A percentile compares a stretch with the other conserved stretches of the same genome.
Evolutionary conservation across 2,888 invertebrate genomes (phyloP).

Genomic region (Pecten maximus): DNA sequence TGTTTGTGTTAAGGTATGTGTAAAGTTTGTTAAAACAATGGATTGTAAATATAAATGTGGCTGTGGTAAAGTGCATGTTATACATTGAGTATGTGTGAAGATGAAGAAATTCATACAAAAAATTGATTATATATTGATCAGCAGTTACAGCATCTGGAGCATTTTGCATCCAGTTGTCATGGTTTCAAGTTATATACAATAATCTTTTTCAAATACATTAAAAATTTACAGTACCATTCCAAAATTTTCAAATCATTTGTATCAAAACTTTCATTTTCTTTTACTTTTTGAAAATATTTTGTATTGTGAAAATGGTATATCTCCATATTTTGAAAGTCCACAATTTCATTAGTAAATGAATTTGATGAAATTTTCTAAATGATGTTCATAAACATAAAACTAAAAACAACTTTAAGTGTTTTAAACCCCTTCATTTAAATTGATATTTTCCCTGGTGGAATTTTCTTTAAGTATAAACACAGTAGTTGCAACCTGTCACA

Average conservation of each 20-base stretch:
- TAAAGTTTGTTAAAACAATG: not conserved
- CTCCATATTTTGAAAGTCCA: not conserved
- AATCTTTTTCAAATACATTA: not conserved
- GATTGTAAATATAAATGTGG: too few species aligned
- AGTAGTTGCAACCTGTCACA: not conserved
- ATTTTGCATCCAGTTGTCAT: not conserved
- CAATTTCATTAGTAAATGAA: not conserved
- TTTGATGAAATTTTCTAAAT: not conserved
- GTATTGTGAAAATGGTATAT: not conserved
- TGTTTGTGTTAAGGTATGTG: not conserved
- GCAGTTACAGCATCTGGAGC: slow-evolving; percentile 32
- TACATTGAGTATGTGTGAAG: too few species aligned
- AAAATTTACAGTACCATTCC: not conserved
- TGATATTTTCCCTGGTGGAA: not conserved
- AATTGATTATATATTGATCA: not conserved
- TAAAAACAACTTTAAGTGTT: not conserved
- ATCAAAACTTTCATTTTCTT: not conserved
- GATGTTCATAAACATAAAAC: not conserved
- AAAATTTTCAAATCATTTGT: not conserved
- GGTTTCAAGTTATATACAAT: not conserved
- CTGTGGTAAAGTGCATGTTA: too few species aligned
- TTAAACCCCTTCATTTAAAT: not conserved
- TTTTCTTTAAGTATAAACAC: not conserved
- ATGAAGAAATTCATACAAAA: not conserved
- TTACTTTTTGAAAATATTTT: not conserved